phyloP scores from a whole-genome alignment of 2,113 vertebrate species.

The Caloenas nicobarica region DNA sequence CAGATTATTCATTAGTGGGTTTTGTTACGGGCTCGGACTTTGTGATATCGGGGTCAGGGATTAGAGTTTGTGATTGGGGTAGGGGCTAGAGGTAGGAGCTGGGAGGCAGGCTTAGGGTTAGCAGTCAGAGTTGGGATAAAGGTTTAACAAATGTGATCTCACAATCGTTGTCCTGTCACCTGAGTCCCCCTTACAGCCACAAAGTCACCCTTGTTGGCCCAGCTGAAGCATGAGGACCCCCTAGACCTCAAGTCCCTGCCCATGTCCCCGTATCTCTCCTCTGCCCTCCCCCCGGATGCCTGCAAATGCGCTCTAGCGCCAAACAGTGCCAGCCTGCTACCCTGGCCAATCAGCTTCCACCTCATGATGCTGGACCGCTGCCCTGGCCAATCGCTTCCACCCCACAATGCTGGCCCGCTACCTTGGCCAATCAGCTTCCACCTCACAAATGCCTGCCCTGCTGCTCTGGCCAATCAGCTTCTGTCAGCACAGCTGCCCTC shows the following conservation, averaged over 20 bases:
- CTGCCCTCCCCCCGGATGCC: neutral
- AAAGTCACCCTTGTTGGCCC: neutral
- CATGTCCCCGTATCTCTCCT: neutral
- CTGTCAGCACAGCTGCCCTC: neutral
- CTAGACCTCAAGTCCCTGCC: no score
- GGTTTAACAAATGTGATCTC: neutral
- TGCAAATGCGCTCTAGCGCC: no score
- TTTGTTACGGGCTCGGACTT: neutral
- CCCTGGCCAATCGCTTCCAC: neutral
- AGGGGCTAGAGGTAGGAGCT: neutral
- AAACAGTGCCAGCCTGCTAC: neutral
- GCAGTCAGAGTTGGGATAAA: neutral
- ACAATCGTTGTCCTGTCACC: neutral
- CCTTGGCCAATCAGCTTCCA: neutral
- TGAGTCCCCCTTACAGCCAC: neutral
- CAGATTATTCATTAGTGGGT: neutral
- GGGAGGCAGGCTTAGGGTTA: neutral
- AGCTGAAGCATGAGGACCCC: no score
- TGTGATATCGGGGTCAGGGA: neutral
- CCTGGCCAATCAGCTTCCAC: neutral
- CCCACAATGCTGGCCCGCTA: neutral
- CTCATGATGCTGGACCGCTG: neutral
- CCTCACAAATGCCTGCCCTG: neutral
- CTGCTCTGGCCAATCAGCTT: neutral
- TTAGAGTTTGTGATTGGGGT: neutral